These are phyloP conservation scores for Prunella strophiata DNA, from an alignment of 2,797 vertebrate genomes.

Conservation along the genomic window DNA sequence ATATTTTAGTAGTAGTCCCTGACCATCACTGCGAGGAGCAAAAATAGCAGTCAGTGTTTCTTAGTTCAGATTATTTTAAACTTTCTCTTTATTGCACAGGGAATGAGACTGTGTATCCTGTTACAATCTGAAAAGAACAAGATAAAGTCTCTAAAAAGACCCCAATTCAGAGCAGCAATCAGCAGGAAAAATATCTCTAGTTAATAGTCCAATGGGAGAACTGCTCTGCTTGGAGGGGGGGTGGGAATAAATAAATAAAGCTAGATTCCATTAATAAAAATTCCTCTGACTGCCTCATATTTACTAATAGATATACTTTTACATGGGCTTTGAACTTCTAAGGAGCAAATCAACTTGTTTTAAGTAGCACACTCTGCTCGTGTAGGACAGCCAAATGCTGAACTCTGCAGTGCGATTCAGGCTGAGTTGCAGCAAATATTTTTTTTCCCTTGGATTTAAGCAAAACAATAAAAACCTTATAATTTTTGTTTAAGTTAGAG, in stretches of 20 bases:
- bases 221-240: neutral
- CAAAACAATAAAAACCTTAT: constrained; percentile 67
- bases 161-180: constrained; percentile 4
- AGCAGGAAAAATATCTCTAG: neutral
- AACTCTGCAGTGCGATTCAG: constrained; percentile 14
- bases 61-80: constrained; percentile 39
- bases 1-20: constrained; percentile 23
- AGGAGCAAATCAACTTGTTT: constrained; percentile 41
- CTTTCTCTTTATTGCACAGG: constrained; percentile 26
- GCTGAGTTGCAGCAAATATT: constrained; percentile 39
- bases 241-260: constrained; percentile 6
- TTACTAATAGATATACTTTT: constrained; percentile 50
- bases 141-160: constrained; percentile 40
- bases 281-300: constrained; percentile 34
- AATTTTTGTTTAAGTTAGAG: constrained; percentile 66
- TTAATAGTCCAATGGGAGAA: neutral
- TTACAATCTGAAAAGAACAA: constrained; percentile 32
- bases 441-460: constrained; percentile 29
- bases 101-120: neutral
- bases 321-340: constrained; percentile 45
- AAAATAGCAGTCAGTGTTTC: constrained; percentile 8
- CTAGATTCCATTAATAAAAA: constrained; percentile 56
- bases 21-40: neutral
- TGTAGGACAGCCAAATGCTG: constrained; percentile 46
- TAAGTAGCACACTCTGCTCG: constrained; percentile 7